Base-by-base conservation (phyloP, 2,797 vertebrate species). In the Coccyzus lansbergi region DNA sequence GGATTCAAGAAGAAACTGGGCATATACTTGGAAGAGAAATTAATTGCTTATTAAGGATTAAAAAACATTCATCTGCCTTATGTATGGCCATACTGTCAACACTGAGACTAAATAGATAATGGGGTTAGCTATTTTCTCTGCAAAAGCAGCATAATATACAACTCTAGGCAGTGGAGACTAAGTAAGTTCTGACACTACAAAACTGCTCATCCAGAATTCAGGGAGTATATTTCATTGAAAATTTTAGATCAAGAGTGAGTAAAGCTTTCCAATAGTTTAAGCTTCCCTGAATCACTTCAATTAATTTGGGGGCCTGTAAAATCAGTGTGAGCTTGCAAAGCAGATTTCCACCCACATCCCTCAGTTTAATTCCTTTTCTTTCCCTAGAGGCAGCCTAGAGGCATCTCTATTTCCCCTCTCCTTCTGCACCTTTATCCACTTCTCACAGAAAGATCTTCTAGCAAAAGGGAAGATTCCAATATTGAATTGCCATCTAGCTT, bases 21-120 rank as follows among this genome's bases (percentile, higher is more conserved):
- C 52, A 71, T 75, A 68, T 24, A 44, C 55, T 76, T 72, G 51
- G 51, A 69, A 84, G 36, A 31, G 8, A 71, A 93, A 71, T 53
- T 81, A 93, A 84, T 53, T 94, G n/a, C 58, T 29, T 79, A 46
- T 26, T 38, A 71, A 88, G 58, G 74, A 95, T 86, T 90, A 86
- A 85, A 58, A 38, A 82, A 42, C 77, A 59, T 63, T 70, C 34
- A 17, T 12, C 69, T 90, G 56, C 72, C 59, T 19, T 71, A 78
- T 29, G 9, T 51, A 56, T 6, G 28, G 55, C 65, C 51, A 19
- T 1, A 6, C 52, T 90, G 44, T 29, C 88, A 86, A 60, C 77
- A 52, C n/a, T 33, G 67, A 83, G n/a, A 44, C 62, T 84, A 22
- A 90, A 65, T 33, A 71, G 80, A 74, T 75, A 78, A 83, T 8